Percentiles rank a stretch among this genome's conserved stretches.
Conservation (phyloP, 2,797 vertebrate genomes). For the Serranus cabrilla region DNA sequence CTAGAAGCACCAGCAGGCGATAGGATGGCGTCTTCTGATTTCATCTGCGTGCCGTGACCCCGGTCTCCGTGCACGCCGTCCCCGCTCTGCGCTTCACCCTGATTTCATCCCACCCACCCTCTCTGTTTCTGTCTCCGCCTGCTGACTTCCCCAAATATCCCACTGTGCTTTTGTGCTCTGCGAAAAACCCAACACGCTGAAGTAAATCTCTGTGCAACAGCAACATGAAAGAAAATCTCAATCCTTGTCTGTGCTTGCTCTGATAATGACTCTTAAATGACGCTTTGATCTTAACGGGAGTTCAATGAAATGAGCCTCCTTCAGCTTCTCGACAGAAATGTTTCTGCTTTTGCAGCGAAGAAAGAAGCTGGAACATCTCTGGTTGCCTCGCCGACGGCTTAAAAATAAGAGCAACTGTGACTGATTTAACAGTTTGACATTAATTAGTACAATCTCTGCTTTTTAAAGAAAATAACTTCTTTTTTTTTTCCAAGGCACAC, state of each 20-base stretch:
- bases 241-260: slow-evolving; percentile 32
- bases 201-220: slow-evolving; percentile 74
- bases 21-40: slow-evolving; percentile 14
- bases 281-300: slow-evolving; percentile 17
- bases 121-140: slow-evolving; percentile 13
- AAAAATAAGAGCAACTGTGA: slow-evolving; percentile 26
- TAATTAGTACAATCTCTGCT: slow-evolving; percentile 67
- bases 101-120: slow-evolving; percentile 13
- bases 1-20: slow-evolving; percentile 47
- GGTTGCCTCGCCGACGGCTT: slow-evolving; percentile 20
- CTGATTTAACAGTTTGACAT: slow-evolving; percentile 44
- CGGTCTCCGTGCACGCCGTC: background rate
- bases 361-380: slow-evolving; percentile 21
- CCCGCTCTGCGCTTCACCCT: slow-evolving; percentile 12
- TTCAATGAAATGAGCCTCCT: slow-evolving; percentile 14
- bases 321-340: slow-evolving; percentile 16
- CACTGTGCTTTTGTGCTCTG: slow-evolving; percentile 53
- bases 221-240: slow-evolving; percentile 52
- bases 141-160: slow-evolving; percentile 42
- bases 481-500: slow-evolving; percentile 78
- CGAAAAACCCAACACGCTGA: slow-evolving; percentile 46
- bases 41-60: slow-evolving; percentile 10
- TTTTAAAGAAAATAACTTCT: slow-evolving; percentile 59
- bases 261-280: slow-evolving; percentile 18
- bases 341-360: slow-evolving; percentile 22